Evolutionary conservation across 2,113 vertebrate species (phyloP).

Genomic region (Phainopepla nitens): DNA sequence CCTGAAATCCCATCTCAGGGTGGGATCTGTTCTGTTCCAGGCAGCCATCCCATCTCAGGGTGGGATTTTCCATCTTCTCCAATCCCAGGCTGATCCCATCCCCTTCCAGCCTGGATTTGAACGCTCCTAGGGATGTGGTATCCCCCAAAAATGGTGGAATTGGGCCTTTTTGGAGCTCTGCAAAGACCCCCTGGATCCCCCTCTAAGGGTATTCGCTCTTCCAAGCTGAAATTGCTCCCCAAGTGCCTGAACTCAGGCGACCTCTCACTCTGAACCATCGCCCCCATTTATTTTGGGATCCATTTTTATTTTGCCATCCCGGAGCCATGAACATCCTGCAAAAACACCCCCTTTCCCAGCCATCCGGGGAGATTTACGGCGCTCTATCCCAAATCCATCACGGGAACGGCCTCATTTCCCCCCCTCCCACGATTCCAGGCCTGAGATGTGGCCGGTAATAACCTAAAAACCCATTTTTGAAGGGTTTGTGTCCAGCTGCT

Average conservation of each 20-base stretch:
- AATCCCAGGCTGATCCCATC: background rate
- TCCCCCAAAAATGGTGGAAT: fast-evolving
- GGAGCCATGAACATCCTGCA: fast-evolving
- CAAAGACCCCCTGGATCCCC: too few relatives aligned
- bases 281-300: fast-evolving
- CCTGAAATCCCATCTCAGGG: background rate
- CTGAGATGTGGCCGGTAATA: fast-evolving
- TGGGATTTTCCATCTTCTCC: background rate
- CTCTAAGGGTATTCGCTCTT: fast-evolving
- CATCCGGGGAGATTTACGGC: fast-evolving
- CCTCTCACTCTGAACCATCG: fast-evolving
- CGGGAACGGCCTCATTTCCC: fast-evolving
- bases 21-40: background rate
- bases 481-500: background rate
- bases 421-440: fast-evolving
- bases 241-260: fast-evolving
- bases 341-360: background rate
- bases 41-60: background rate
- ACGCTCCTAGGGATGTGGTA: fast-evolving
- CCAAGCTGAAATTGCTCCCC: background rate
- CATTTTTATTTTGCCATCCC: fast-evolving
- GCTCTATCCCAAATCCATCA: fast-evolving
- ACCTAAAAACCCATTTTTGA: background rate
- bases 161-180: background rate
- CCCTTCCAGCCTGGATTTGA: background rate